These are phyloP conservation scores for Gallinago nigripennis DNA, from an alignment of 2,797 vertebrate species.

Conservation along the genomic window DNA sequence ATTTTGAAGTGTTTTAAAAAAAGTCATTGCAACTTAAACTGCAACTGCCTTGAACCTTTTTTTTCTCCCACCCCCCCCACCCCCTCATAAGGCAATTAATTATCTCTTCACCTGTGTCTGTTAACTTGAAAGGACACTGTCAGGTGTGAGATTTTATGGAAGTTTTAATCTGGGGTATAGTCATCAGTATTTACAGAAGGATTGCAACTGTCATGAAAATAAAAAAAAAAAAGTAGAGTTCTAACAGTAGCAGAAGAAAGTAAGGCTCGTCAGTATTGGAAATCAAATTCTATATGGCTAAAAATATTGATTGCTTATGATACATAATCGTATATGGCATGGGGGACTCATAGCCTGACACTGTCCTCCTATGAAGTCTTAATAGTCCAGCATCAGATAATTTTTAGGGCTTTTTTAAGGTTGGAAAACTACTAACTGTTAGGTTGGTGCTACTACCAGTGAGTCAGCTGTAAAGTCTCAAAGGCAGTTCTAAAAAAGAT, in stretches of 20 bases:
- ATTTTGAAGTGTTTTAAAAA: neutral
- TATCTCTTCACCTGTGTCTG: neutral
- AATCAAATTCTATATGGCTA: neutral
- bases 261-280: neutral
- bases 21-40: conserved; percentile 20
- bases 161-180: neutral
- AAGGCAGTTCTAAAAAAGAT: neutral
- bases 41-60: conserved; percentile 38
- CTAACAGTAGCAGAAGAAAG: neutral
- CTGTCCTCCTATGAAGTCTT: conserved; percentile 12
- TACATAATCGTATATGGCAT: neutral
- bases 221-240: neutral
- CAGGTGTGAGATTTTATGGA: neutral
- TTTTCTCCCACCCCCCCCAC: neutral
- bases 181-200: neutral
- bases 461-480: neutral
- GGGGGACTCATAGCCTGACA: neutral
- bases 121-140: conserved; percentile 4
- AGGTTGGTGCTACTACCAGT: neutral
- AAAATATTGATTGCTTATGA: neutral
- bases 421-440: neutral
- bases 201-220: neutral
- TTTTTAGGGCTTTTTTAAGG: neutral
- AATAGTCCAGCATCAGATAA: neutral
- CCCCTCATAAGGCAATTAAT: neutral